Conservation (phyloP, 1,140 invertebrate genomes). For the Pollicipes pollicipes region DNA sequence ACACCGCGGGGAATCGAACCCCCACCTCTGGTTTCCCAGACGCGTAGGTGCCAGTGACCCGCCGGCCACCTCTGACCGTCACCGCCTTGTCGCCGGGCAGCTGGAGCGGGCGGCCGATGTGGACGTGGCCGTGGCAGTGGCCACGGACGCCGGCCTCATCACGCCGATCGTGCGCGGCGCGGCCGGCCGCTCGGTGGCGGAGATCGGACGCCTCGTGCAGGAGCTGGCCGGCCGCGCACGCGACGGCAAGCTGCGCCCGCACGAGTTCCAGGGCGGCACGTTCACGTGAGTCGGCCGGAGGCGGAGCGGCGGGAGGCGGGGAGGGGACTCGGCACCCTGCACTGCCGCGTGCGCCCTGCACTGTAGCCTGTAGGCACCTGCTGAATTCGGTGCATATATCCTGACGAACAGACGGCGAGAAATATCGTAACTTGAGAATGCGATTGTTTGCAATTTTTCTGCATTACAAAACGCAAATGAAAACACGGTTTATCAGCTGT, state of each 20-base stretch:
- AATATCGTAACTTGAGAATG: too few species aligned
- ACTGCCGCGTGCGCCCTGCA: too few species aligned
- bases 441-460: too few species aligned
- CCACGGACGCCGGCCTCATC: conserved; percentile 43
- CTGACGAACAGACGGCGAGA: too few species aligned
- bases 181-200: conserved; percentile 28
- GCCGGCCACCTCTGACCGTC: not conserved
- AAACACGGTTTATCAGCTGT: too few species aligned
- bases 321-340: too few species aligned
- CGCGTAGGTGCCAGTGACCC: too few species aligned
- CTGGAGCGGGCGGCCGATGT: conserved; percentile 24
- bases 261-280: conserved; percentile 41
- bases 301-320: not conserved
- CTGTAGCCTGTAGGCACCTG: too few species aligned
- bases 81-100: conserved; percentile 14
- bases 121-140: conserved; percentile 44
- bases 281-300: conserved; percentile 24
- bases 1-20: too few species aligned
- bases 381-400: too few species aligned
- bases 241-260: conserved; percentile 40
- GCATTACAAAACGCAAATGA: too few species aligned
- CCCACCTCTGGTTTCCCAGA: too few species aligned
- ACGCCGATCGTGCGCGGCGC: conserved; percentile 47
- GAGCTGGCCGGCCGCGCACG: conserved; percentile 37
- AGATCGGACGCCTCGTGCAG: conserved; percentile 28